Evolutionary conservation across 1,140 invertebrate species (phyloP).

Genomic region (Microplitis mediator): DNA sequence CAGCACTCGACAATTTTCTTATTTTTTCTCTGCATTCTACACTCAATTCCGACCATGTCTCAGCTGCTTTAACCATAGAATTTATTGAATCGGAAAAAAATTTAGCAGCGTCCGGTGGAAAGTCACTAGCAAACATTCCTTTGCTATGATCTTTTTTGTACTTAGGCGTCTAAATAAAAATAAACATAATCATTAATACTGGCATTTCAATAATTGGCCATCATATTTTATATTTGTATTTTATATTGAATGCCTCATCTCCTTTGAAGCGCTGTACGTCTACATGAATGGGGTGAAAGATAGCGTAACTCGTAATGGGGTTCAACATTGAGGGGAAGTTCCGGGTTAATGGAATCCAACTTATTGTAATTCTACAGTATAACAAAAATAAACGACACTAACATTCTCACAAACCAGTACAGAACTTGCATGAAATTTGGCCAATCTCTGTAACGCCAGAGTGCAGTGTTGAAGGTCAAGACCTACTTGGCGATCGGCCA

Average conservation of each 20-base stretch:
- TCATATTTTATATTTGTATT: no score
- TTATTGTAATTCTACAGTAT: background rate
- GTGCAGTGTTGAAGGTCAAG: conserved; percentile 62
- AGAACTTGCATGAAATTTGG: conserved; percentile 66
- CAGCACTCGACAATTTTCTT: conserved; percentile 39
- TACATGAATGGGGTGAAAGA: no score
- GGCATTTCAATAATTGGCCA: no score
- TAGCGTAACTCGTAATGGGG: no score
- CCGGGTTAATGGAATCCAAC: background rate
- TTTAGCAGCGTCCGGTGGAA: conserved; percentile 37
- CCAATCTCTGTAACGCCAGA: conserved; percentile 63
- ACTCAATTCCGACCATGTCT: conserved; percentile 51
- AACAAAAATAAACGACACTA: conserved; percentile 9
- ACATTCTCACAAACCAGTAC: conserved; percentile 63
- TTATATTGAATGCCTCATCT: no score
- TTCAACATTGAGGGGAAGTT: no score
- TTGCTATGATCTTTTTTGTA: conserved; percentile 44
- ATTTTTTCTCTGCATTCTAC: conserved; percentile 59
- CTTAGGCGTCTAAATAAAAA: conserved; percentile 54
- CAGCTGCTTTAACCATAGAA: conserved; percentile 39
- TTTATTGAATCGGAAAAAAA: conserved; percentile 45
- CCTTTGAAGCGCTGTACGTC: no score
- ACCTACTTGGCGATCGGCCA: conserved; percentile 63
- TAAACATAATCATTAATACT: no score
- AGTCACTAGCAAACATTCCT: conserved; percentile 49